Evolutionary conservation across 1,140 invertebrate genomes (phyloP).

Genomic region (Ctenoplectra terminalis): DNA sequence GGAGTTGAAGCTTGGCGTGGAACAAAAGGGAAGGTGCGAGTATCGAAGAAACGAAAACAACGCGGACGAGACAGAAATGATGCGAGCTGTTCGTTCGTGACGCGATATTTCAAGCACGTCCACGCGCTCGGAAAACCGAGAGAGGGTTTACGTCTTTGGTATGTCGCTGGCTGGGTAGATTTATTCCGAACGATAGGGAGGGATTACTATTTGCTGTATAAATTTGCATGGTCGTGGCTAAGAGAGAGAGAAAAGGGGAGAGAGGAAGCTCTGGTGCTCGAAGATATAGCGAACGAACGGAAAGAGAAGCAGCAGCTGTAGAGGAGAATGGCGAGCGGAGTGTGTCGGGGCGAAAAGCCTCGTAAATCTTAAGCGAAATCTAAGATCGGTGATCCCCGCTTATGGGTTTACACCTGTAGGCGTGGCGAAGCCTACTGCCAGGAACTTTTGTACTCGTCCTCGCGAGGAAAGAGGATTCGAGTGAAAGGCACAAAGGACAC

Average conservation of each 20-base stretch:
- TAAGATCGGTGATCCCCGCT: constrained; percentile 72
- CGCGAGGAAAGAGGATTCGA: constrained; percentile 32
- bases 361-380: constrained; percentile 74
- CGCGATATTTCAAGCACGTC: constrained; percentile 61
- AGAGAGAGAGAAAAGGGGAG: neutral
- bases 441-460: constrained; percentile 15
- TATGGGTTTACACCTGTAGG: constrained; percentile 70
- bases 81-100: constrained; percentile 21
- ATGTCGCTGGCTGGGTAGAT: constrained; percentile 63
- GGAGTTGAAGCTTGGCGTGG: neutral
- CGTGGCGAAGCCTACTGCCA: constrained; percentile 2
- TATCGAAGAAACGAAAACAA: constrained; percentile 6
- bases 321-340: neutral
- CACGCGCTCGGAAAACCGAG: constrained; percentile 42
- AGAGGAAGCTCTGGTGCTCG: neutral
- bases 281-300: constrained; percentile 36
- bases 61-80: constrained; percentile 41
- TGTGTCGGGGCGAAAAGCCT: constrained; percentile 30
- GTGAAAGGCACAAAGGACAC: constrained; percentile 33
- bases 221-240: constrained; percentile 70
- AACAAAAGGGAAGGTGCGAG: neutral
- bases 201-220: constrained; percentile 76
- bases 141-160: constrained; percentile 54
- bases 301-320: constrained; percentile 50
- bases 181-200: constrained; percentile 72